These are phyloP conservation scores for Phortica magna DNA, from an alignment of 2,888 invertebrate genomes.

Conservation along the genomic window DNA sequence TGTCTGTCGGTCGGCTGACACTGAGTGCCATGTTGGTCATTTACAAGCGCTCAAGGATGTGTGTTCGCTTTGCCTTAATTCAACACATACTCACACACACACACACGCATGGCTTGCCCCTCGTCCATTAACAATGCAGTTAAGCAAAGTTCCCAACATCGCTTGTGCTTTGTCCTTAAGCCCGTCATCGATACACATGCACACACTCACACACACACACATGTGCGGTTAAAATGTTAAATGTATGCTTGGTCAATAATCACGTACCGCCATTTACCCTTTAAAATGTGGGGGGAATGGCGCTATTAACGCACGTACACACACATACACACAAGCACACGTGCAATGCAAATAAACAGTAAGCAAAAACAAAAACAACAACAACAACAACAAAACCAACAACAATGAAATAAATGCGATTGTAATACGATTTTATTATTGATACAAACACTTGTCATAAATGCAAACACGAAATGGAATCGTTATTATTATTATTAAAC, in stretches of 20 bases:
- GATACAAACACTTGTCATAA: conserved; percentile 60
- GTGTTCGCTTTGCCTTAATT: too few species aligned
- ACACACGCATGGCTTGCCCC: not conserved
- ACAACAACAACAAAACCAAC: too few species aligned
- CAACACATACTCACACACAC: too few species aligned
- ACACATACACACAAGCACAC: not conserved
- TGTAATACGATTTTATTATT: conserved; percentile 59
- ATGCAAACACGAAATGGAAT: conserved; percentile 27
- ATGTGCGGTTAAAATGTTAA: conserved; percentile 42
- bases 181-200: conserved; percentile 23
- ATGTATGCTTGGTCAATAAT: conserved; percentile 22
- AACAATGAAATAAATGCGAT: conserved; percentile 10
- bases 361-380: not conserved
- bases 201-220: not conserved
- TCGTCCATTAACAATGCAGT: conserved; percentile 48
- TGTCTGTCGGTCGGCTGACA: too few species aligned
- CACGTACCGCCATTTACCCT: conserved; percentile 20
- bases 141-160: conserved; percentile 32
- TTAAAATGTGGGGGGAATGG: not conserved
- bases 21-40: too few species aligned
- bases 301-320: not conserved
- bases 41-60: too few species aligned
- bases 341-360: not conserved
- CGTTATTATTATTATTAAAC: not conserved
- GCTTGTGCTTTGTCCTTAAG: conserved; percentile 4